phyloP scores from a whole-genome alignment of 2,797 vertebrate species.

The Poeciliopsis paucimaculata region DNA sequence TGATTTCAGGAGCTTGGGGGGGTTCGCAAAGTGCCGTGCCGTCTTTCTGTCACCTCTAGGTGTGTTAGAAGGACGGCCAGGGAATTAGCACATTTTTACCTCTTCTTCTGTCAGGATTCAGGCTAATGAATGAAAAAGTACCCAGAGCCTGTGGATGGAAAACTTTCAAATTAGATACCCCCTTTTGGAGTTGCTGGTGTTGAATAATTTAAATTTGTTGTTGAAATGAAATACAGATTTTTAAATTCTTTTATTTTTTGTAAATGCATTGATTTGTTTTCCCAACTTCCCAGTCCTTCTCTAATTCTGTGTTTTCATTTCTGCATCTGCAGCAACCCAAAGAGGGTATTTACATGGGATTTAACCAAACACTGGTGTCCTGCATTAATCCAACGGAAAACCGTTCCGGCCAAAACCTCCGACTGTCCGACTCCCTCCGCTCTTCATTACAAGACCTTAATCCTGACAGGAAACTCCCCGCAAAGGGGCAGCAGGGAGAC shows the following conservation, averaged over 20 bases:
- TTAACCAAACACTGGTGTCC: conserved; percentile 58
- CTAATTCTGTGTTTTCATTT: conserved; percentile 15
- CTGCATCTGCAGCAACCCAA: conserved; percentile 4
- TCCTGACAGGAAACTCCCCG: conserved; percentile 63
- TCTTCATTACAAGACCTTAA: conserved; percentile 74
- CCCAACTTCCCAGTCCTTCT: conserved; percentile 35
- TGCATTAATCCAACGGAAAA: conserved; percentile 60
- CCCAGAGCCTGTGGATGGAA: conserved; percentile 52
- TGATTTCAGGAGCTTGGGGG: conserved; percentile 65
- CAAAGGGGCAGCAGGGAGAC: conserved; percentile 38
- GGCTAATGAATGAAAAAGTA: conserved; percentile 49
- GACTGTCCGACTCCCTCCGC: conserved; percentile 48
- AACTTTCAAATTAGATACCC: conserved; percentile 34
- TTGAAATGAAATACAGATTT: conserved; percentile 26
- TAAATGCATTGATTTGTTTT: conserved; percentile 52
- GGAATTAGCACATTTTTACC: conserved; percentile 57
- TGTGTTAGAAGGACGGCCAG: conserved; percentile 49
- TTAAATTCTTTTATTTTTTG: not conserved
- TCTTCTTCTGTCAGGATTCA: conserved; percentile 42
- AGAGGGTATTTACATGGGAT: conserved; percentile 45
- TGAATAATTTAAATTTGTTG: conserved; percentile 18
- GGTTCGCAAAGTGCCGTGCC: conserved; percentile 35
- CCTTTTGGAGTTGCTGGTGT: conserved; percentile 1
- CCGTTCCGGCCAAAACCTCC: conserved; percentile 41
- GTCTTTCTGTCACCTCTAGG: conserved; percentile 52